Percentiles rank a stretch among this genome's conserved stretches.
Evolutionary conservation across 2,797 vertebrate genomes (phyloP).

Genomic region (Nothura maculosa): DNA sequence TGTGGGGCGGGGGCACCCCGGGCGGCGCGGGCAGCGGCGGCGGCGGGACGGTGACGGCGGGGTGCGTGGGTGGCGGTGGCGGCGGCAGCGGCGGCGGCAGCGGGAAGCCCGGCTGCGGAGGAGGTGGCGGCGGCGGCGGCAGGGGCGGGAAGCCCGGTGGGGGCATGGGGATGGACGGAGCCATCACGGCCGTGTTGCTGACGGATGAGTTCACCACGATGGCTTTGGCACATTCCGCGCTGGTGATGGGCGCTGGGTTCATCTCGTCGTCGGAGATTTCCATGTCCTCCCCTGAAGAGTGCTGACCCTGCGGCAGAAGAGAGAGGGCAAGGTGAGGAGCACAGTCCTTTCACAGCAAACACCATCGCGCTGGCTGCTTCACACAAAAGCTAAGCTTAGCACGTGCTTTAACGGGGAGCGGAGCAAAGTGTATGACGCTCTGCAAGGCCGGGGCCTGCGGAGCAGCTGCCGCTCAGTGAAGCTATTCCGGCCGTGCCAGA

Average conservation of each 20-base stretch:
- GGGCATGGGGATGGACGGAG: conserved; percentile 87
- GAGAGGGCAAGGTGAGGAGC: conserved; percentile 7
- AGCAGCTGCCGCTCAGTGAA: conserved; percentile 50
- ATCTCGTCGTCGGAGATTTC: conserved; percentile 98
- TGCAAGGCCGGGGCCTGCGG: neutral
- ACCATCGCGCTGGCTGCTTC: neutral
- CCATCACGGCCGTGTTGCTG: conserved; percentile 80
- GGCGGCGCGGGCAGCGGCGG: conserved; percentile 84
- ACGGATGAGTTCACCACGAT: conserved; percentile 89
- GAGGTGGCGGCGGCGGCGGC: conserved; percentile 74
- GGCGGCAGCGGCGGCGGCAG: conserved; percentile 87
- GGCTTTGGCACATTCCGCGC: conserved; percentile 91
- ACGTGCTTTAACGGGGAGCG: conserved; percentile 15
- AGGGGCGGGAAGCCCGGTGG: conserved; percentile 89
- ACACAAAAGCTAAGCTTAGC: conserved; percentile 58
- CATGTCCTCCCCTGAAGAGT: conserved; percentile 98
- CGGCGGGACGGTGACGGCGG: conserved; percentile 85
- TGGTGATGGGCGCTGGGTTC: conserved; percentile 89
- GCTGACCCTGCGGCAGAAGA: conserved; percentile 83
- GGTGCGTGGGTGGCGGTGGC: conserved; percentile 78
- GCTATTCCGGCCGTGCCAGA: conserved; percentile 37
- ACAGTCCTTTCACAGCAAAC: neutral
- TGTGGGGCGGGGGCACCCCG: conserved; percentile 88
- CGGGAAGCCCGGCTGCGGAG: conserved; percentile 85
- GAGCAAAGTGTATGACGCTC: neutral